Evolutionary conservation across 2,113 vertebrate genomes (phyloP), one percentile per base, ranked within the genome.

Genomic region (Etia nguti): DNA sequence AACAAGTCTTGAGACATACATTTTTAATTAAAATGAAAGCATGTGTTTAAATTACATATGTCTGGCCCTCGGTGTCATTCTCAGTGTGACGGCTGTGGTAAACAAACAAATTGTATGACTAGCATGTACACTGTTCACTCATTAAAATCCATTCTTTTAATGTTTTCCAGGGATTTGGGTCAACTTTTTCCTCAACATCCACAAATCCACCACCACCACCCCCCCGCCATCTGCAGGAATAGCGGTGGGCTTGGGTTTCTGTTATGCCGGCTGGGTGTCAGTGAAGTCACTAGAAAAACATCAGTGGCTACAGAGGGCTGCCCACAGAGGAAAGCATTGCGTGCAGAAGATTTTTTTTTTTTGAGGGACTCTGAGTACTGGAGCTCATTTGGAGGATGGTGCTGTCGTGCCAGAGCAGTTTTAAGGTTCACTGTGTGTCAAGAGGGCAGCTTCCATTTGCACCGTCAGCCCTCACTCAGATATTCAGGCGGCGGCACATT

Each of bases 381-480:
- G 20, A 81, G 38, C 26, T 88, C 34, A 70, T 79, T 15, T 56
- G 16, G 46, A 57, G 70, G 29, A 10, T n/a, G 56, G 8, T 38
- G 13, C 15, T 81, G 73, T 68, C 10, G 16, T 86, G 88, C 3
- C 13, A n/a, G 15, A 1, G 10, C 59, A 59, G 34, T 16, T 12
- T 15, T 4, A 55, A 24, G 36, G 62, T 54, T 70, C 26, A 6
- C 38, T 13, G 1, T 48, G 62, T 91, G 92, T 94, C 90, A 88
- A 50, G 80, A 92, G 91, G 94, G 92, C 90, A 91, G 60, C 91
- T 34, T 84, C 92, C 94, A 92, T 94, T 90, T 94, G 95, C 88
- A n/a, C 83, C 4, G 20, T 85, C 82, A 65, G 52, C 52, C 92
- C 77, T 89, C 88, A 79, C 82, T 94, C 88, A 84, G 82, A 70